phyloP scores from a whole-genome alignment of 2,113 vertebrate species.

The Melanerpes aurifrons region DNA sequence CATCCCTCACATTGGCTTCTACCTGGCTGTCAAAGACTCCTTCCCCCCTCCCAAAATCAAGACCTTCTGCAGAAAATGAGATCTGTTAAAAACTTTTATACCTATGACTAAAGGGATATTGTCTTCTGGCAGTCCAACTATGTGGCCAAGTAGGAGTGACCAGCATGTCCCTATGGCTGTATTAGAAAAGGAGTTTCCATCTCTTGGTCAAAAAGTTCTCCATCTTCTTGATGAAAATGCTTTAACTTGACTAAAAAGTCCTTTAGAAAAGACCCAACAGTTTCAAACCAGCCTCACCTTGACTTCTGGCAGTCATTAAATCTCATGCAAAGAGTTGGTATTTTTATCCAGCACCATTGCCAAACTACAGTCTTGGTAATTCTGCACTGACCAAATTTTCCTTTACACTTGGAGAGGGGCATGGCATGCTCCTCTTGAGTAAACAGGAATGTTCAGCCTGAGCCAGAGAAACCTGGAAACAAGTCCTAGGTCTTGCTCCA shows the following conservation, averaged over 20 bases:
- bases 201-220: not conserved
- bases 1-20: not conserved
- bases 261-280: not conserved
- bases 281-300: not conserved
- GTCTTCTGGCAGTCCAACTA: not conserved
- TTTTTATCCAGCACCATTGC: constrained; percentile 1
- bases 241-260: not conserved
- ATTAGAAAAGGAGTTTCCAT: not conserved
- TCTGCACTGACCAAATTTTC: constrained; percentile 23
- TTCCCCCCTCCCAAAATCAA: not conserved
- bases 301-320: not conserved
- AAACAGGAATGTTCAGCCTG: constrained; percentile 26
- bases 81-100: not conserved
- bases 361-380: constrained; percentile 1
- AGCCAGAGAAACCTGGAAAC: constrained; percentile 18
- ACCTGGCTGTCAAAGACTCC: rapidly evolving
- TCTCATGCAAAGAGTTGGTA: not conserved
- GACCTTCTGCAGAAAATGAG: not conserved
- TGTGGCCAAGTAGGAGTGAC: not conserved
- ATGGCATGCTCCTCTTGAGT: not conserved
- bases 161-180: not conserved
- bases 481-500: not conserved
- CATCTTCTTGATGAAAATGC: not conserved
- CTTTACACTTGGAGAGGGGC: not conserved
- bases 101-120: not conserved